Evolutionary conservation across 2,888 invertebrate species (phyloP).

Genomic region (Plemyria rubiginata): DNA sequence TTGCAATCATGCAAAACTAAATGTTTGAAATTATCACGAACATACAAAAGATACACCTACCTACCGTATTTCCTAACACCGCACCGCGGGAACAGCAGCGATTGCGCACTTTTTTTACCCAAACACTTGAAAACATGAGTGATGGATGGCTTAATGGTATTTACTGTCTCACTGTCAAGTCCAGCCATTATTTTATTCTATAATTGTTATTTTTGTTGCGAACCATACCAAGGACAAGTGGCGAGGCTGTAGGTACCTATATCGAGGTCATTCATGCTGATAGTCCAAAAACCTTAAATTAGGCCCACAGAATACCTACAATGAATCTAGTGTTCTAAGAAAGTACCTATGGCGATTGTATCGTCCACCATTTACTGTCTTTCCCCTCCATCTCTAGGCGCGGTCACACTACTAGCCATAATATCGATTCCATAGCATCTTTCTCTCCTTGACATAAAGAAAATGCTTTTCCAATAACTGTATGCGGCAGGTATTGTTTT

Average conservation of each 20-base stretch:
- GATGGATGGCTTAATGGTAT: conserved; percentile 29
- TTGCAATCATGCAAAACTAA: conserved; percentile 22
- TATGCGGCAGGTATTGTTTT: conserved; percentile 36
- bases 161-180: conserved; percentile 40
- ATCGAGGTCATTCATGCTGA: not conserved
- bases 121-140: conserved; percentile 27
- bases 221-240: conserved; percentile 14
- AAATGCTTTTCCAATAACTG: conserved; percentile 13
- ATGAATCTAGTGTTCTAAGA: no score
- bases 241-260: not conserved
- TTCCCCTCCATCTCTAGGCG: no score
- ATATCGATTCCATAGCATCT: conserved; percentile 8
- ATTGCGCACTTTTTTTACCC: conserved; percentile 24
- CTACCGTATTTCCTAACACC: conserved; percentile 31
- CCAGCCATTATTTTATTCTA: conserved; percentile 32
- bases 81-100: conserved; percentile 24
- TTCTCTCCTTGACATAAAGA: conserved; percentile 22
- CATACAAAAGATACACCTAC: conserved; percentile 17
- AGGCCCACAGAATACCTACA: no score
- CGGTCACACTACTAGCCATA: no score
- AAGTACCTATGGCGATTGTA: no score
- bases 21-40: conserved; percentile 20
- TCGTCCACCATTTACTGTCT: no score
- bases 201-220: conserved; percentile 25
- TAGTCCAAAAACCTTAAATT: no score